phyloP scores from a whole-genome alignment of 2,797 vertebrate genomes.

The Lepus townsendii region DNA sequence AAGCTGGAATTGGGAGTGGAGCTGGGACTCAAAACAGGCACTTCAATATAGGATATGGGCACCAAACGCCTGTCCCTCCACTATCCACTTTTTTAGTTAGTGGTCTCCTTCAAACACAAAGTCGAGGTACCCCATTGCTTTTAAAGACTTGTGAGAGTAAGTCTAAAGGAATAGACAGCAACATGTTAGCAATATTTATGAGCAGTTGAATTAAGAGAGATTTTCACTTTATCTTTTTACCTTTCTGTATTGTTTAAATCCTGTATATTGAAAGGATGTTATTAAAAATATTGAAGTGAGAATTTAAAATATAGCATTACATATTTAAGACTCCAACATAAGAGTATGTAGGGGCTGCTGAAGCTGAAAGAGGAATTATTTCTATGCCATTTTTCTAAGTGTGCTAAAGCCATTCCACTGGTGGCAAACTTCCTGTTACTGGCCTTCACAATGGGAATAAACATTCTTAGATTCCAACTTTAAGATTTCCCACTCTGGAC shows the following conservation, averaged over 20 bases:
- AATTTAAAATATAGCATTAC: neutral
- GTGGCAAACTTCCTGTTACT: neutral
- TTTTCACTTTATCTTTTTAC: neutral
- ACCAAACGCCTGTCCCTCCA: too few species aligned
- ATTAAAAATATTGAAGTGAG: neutral
- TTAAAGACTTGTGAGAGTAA: neutral
- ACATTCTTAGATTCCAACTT: neutral
- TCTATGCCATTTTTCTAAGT: neutral
- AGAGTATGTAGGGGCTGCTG: neutral
- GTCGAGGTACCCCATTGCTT: neutral
- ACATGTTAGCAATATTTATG: neutral
- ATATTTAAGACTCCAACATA: neutral
- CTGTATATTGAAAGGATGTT: constrained; percentile 18
- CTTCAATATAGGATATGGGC: too few species aligned
- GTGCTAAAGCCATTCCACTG: neutral
- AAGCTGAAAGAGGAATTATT: neutral
- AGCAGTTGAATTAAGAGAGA: neutral
- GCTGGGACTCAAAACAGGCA: too few species aligned
- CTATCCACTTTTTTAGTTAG: neutral
- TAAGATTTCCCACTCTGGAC: neutral
- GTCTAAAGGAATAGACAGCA: neutral
- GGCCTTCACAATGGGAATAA: neutral
- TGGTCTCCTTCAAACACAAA: constrained; percentile 17
- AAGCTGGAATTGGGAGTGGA: too few species aligned
- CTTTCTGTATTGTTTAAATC: neutral